Evolutionary conservation across 2,888 invertebrate species (phyloP), one percentile per base, ranked within the genome.

Genomic region (Myopa testacea): DNA sequence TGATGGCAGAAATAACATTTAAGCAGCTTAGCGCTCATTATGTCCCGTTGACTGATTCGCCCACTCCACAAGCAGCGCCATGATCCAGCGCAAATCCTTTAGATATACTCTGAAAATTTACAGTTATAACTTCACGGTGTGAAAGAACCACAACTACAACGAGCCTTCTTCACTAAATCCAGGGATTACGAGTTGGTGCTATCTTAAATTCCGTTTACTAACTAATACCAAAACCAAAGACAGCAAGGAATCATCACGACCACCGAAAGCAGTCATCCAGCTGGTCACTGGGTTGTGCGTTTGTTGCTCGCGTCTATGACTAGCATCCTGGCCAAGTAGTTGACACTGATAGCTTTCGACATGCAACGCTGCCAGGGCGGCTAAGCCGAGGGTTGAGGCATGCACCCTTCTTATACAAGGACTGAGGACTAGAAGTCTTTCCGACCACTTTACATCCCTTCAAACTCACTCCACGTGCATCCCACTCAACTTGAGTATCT

Each of bases 331-430:
- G 16, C 38, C 7, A 8, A 78, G 58, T 55, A 12, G 60, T 14
- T 84, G 83, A 83, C 83, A 83, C 83, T 85, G 85, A 82, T 85
- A 85, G 81, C 85, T 86, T 85, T 82, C 84, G 85, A 84, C 84
- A 85, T 84, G 85, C 84, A 84, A 82, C 80, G 60, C 68, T 63
- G 6, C 4, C 45, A 45, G 7, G 26, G 65, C 65, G 52, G 58
- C 45, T 4, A 14, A 37, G 50, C n/a, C 67, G 79, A n/a, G 10
- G 34, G 52, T 6, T n/a, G 14, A 4, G 45, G 34, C 16, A 26
- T 16, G 14, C 14, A 12, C 16, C 14, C n/a, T 34, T 38, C 8
- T n/a, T 63, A 52, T 67, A 6, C 38, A 65, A 38, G 45, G 6
- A 62, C 19, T 14, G 19, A 67, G 60, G 26, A 19, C 68, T 50